Percentiles rank a stretch among this genome's conserved stretches.
Conservation (phyloP, 2,797 vertebrate species). For the Tadarida brasiliensis region DNA sequence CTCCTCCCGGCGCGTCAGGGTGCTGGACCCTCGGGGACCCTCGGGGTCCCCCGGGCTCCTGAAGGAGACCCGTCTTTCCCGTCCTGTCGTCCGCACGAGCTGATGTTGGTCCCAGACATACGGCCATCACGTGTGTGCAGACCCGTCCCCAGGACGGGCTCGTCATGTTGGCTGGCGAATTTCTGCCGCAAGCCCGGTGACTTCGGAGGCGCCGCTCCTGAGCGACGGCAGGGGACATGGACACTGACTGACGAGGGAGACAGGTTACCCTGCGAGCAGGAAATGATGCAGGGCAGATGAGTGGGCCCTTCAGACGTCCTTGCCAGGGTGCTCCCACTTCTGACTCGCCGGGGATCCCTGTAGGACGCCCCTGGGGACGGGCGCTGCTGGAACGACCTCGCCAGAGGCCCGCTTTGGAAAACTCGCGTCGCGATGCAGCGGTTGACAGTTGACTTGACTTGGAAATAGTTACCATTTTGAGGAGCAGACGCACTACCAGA, state of each 20-base stretch:
- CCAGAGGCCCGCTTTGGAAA: too few species aligned
- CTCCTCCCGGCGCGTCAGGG: background rate
- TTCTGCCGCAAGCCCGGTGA: fast-evolving
- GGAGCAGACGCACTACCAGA: background rate
- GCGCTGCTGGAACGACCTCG: too few species aligned
- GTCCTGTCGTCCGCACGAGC: background rate
- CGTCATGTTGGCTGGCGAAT: too few species aligned
- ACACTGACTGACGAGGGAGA: fast-evolving
- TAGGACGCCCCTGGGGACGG: too few species aligned
- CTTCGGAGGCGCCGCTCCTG: fast-evolving
- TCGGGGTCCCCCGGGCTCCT: fast-evolving
- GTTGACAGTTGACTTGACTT: background rate
- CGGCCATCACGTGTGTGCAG: fast-evolving
- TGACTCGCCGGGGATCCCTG: too few species aligned
- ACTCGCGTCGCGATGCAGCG: too few species aligned
- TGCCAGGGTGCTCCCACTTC: too few species aligned
- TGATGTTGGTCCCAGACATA: background rate
- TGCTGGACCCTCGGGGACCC: background rate
- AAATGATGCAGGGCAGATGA: background rate
- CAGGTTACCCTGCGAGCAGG: background rate
- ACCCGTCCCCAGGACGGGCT: fast-evolving
- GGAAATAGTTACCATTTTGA: background rate
- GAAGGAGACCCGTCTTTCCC: too few species aligned
- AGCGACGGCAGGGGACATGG: fast-evolving
- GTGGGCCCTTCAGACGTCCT: too few species aligned